phyloP scores from a whole-genome alignment of 2,113 vertebrate genomes.

The Tragelaphus strepsiceros region DNA sequence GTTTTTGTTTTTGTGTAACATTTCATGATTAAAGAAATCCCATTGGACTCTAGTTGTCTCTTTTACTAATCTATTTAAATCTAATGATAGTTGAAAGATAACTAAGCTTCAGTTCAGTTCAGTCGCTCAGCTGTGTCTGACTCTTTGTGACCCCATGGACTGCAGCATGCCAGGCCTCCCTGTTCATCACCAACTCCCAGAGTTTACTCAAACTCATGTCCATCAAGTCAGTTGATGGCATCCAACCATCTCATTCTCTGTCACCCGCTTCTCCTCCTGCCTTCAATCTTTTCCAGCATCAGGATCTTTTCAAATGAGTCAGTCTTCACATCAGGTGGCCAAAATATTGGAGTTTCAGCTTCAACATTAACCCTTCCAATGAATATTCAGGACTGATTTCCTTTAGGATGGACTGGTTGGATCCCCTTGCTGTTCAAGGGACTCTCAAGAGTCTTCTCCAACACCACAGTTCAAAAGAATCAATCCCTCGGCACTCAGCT shows the following conservation, averaged over 20 bases:
- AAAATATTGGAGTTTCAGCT: neutral
- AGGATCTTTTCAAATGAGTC: neutral
- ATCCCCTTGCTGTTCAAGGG: neutral
- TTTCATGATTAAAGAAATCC: neutral
- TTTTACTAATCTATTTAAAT: neutral
- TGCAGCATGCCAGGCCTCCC: neutral
- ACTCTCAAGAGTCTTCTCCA: neutral
- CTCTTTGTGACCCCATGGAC: accelerated
- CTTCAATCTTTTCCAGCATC: neutral
- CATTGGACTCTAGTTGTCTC: neutral
- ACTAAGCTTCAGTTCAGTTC: neutral
- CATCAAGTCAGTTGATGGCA: neutral
- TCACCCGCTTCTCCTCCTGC: neutral
- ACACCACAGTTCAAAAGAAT: neutral
- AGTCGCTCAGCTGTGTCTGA: neutral
- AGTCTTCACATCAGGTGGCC: neutral
- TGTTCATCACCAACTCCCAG: neutral
- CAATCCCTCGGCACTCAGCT: neutral
- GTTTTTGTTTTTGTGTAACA: neutral
- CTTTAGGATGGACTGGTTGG: neutral
- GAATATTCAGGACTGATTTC: neutral
- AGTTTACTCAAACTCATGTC: neutral
- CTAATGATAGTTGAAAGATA: neutral
- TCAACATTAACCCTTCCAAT: accelerated
- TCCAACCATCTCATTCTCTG: neutral